phyloP scores from a whole-genome alignment of 64 coral and sea anemone species.

The Cladopsammia gracilis region DNA sequence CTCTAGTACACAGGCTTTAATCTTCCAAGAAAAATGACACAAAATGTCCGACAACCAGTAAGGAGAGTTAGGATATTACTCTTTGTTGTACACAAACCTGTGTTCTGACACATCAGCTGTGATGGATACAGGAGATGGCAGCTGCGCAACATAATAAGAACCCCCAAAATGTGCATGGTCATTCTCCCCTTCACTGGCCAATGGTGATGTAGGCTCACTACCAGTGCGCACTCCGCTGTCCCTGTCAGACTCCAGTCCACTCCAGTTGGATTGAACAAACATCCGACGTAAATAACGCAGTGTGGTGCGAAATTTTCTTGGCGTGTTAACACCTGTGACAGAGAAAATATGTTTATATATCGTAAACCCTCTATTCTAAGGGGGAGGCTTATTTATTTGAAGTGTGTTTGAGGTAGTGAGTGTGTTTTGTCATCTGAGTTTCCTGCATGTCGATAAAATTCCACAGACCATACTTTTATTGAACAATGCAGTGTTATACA shows the following conservation, averaged over 20 bases:
- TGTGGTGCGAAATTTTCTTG: slow-evolving; percentile 35
- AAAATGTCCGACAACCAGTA: no score
- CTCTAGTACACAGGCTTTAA: no score
- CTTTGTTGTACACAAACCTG: neutral
- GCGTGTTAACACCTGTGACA: slow-evolving; percentile 43
- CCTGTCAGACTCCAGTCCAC: slow-evolving; percentile 21
- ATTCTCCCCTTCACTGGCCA: slow-evolving; percentile 5
- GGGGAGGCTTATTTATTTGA: no score
- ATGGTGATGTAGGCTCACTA: slow-evolving; percentile 24
- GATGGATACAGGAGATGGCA: neutral
- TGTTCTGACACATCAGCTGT: neutral
- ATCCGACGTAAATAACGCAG: slow-evolving; percentile 21
- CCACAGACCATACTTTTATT: no score
- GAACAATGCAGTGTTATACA: no score
- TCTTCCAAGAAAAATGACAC: no score
- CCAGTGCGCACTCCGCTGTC: slow-evolving; percentile 57
- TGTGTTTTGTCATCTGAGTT: no score
- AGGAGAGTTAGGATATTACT: no score
- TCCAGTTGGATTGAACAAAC: neutral
- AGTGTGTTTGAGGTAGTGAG: no score
- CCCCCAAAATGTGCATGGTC: neutral
- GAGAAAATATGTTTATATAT: neutral
- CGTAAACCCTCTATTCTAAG: neutral
- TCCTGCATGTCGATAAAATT: no score
- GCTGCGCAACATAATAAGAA: neutral